Base-by-base conservation (phyloP, 2,113 vertebrate species). In the Microtus oregoni region DNA sequence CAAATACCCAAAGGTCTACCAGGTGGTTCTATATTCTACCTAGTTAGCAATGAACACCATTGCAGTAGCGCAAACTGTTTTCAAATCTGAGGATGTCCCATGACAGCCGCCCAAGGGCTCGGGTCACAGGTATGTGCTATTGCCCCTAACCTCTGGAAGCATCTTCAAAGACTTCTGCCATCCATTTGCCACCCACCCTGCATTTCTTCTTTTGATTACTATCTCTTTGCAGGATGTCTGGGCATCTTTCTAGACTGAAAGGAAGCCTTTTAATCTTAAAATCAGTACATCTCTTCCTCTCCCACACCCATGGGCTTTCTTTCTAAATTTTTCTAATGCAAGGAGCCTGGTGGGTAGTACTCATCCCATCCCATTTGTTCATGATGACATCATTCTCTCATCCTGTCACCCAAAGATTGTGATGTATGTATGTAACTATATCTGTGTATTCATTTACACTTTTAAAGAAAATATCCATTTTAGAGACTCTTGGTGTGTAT, bases 391-490 rank as follows among this genome's bases (percentile, higher is more conserved):
- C 89, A 24, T n/a, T 38, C 44, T 75, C 72, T 76, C 47, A 38
- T 68, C 89, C 61, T 26, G 0, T 47, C 88, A 89, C 41, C 13
- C 9, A 32, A 85, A 35, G 67, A 90, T 58, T 86, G 32, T 90
- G 58, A 89, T 2, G 26, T 73, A 50, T 70, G 41, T 81, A 0
- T 95, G 26, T 77, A 73, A 87, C 83, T 77, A 79, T 38, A 17
- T 87, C 7, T 8, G 35, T 35, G 7, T 63, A 5, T 65, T 90
- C 11, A n/a, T 72, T 86, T 41, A n/a, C 44, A 35, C 28, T 89
- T 68, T 95, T 32, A 32, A 86, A 86, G 67, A 81, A 93, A 92
- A 93, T 87, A 89, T 72, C 90, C 13, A 88, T 77, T 77, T 75
- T 55, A 63, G 52, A 65, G 26, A n/a, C 76, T 93, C 6, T 50